Evolutionary conservation across 2,888 invertebrate species (phyloP), one percentile per base, ranked within the genome.

Genomic region (Melieria crassipennis): DNA sequence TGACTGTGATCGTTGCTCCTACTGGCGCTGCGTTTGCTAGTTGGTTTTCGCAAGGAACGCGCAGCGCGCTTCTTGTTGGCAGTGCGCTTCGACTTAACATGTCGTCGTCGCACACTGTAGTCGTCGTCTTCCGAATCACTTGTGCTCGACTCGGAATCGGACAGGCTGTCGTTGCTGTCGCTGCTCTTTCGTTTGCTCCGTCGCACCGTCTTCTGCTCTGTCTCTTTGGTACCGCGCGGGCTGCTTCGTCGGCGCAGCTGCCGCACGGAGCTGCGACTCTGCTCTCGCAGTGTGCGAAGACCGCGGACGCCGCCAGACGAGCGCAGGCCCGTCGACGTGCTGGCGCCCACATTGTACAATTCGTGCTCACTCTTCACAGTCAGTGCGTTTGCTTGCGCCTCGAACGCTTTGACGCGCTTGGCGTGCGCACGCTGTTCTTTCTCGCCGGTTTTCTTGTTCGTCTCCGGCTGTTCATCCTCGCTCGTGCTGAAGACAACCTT

Each of bases 271-370:
- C 46, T 73, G 56, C 42, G 72, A 60, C 13, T 45, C 9, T 52
- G 52, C 52, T 45, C 56, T 13, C 55, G 48, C 0, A 43, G 43
- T 16, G 67, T 45, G 46, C 52, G 60, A 4, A 60, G 60, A 9
- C 47, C 69, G 7, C 77, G 79, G 46, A 79, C 81, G 43, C 80
- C 80, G 3, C 80, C 69, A 5, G 74, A 80, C 42, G 84, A 80
- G 46, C 81, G 78, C 0, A 84, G 70, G 0, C 85, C 85, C 0
- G 82, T 80, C 67, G 86, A 85, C 5, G 85, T 78, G 47, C 78
- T 78, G 65, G 85, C 83, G 2, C 85, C 85, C 77, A 84, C 74
- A 72, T 81, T 81, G 47, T 80, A 85, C 13, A 83, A 73, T 13
- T 83, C 82, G 16, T 68, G 68, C 7, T 75, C 75, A 68, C 74